Evolutionary conservation across 2,797 vertebrate genomes (phyloP).

Genomic region (Harpagifer antarcticus): DNA sequence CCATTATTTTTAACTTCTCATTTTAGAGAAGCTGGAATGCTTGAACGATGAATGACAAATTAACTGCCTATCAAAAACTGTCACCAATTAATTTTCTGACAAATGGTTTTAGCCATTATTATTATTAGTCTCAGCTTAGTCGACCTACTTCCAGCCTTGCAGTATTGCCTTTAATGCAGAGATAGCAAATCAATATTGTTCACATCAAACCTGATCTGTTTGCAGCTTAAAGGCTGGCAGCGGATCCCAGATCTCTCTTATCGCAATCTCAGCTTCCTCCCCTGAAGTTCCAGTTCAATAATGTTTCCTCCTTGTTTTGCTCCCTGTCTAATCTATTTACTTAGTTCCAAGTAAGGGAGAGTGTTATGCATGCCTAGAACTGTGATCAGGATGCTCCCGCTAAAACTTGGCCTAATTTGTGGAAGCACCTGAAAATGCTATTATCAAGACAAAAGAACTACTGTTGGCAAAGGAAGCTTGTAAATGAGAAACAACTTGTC

Average conservation of each 20-base stretch:
- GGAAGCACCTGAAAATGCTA: slow-evolving; percentile 58
- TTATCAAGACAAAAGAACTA: slow-evolving; percentile 38
- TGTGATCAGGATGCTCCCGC: slow-evolving; percentile 41
- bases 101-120: background rate
- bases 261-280: slow-evolving; percentile 42
- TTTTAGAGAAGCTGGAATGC: background rate
- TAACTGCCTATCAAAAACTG: too few species aligned
- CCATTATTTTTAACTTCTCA: background rate
- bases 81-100: background rate
- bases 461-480: background rate
- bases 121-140: background rate
- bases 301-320: slow-evolving; percentile 14
- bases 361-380: slow-evolving; percentile 20
- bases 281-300: slow-evolving; percentile 27
- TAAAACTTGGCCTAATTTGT: slow-evolving; percentile 28
- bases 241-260: slow-evolving; percentile 38
- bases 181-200: slow-evolving; percentile 5
- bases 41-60: background rate
- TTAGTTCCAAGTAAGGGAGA: slow-evolving; percentile 38
- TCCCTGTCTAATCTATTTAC: slow-evolving; percentile 28
- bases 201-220: slow-evolving; percentile 29
- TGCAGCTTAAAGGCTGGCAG: slow-evolving; percentile 33
- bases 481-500: background rate
- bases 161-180: background rate
- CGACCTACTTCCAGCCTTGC: background rate